phyloP scores from a whole-genome alignment of 35 echinoderm and acorn worm genomes.

The Patiria miniata region DNA sequence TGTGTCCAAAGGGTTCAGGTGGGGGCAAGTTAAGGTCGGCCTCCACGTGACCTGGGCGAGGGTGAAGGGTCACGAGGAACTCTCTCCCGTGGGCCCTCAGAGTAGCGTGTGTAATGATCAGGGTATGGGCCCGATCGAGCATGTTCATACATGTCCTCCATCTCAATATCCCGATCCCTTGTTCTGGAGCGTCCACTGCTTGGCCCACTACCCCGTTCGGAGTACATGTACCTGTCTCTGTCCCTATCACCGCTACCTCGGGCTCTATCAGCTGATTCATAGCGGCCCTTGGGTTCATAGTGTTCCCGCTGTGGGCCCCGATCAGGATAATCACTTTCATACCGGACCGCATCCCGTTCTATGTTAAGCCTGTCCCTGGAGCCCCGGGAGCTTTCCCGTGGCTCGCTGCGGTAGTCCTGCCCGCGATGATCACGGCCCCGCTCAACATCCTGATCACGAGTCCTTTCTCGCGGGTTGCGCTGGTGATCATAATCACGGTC shows the following conservation, averaged over 20 bases:
- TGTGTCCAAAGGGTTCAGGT: neutral
- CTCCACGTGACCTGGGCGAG: slow-evolving; percentile 44
- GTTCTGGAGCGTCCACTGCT: slow-evolving; percentile 47
- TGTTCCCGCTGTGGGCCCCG: slow-evolving; percentile 43
- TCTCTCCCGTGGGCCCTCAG: slow-evolving; percentile 62
- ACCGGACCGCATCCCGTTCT: slow-evolving; percentile 86
- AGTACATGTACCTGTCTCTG: slow-evolving; percentile 48
- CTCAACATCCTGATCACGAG: slow-evolving; percentile 78
- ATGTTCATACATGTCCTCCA: slow-evolving; percentile 91
- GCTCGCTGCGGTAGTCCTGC: neutral
- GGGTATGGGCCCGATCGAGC: slow-evolving; percentile 61
- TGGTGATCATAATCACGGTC: slow-evolving; percentile 88
- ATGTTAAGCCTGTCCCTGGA: slow-evolving; percentile 65
- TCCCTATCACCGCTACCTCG: slow-evolving; percentile 25
- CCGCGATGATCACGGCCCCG: slow-evolving; percentile 50
- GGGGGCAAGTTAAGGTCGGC: slow-evolving; percentile 38
- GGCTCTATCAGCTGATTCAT: slow-evolving; percentile 26
- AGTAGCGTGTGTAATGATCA: slow-evolving; percentile 75
- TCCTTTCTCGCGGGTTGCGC: slow-evolving; percentile 87
- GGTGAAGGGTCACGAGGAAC: slow-evolving; percentile 74
- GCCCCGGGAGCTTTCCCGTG: neutral
- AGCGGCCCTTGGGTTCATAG: slow-evolving; percentile 53
- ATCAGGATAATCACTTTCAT: slow-evolving; percentile 83
- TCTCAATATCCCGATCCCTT: slow-evolving; percentile 86
- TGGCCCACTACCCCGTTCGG: slow-evolving; percentile 24